Base-by-base conservation (phyloP, 2,113 vertebrate species). In the Piaya cayana region DNA sequence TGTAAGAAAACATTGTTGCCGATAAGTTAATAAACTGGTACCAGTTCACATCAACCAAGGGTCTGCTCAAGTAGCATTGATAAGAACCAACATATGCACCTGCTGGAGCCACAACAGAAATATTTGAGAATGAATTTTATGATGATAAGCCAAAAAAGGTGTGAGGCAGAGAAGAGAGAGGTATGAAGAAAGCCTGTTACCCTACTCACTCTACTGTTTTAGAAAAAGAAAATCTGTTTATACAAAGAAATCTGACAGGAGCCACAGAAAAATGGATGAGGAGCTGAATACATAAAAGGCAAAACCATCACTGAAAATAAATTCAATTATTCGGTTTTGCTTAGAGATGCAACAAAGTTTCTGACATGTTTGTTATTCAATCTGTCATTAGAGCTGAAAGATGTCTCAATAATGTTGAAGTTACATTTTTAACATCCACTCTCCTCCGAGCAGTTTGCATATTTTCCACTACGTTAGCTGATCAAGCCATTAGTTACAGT, bases 381-480 rank as follows among this genome's bases (percentile, higher is more conserved):
- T 37, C 92, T 95, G 93, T 97, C 98, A 97, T 97, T 97, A 97
- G 76, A 90, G 89, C 88, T 90, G 97, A 97, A 97, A 94, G 93
- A 97, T 62, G 59, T 96, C 97, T 96, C 81, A 59, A 88, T 93
- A 96, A 96, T 96, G 95, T 94, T 79, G 95, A 97, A 98, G 96
- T 97, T 96, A 95, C 87, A 85, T 80, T 97, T 97, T 97, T 92
- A 96, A 93, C 96, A 96, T 96, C 87, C 91, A 91, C 86, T 96
- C 95, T 95, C 95, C 94, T 97, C 84, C 92, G 30, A 97, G 96
- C 94, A 94, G 93, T 96, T 96, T 96, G 93, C 92, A 76, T 96
- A 92, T 98, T 98, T 98, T 97, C 97, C 95, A 97, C 96, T 92
- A 93, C 59, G 76, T 97, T 96, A 97, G 94, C 93, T 92, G 95